Evolutionary conservation across 1,140 invertebrate species (phyloP), one percentile per base, ranked within the genome.

Genomic region (Harpegnathos saltator): DNA sequence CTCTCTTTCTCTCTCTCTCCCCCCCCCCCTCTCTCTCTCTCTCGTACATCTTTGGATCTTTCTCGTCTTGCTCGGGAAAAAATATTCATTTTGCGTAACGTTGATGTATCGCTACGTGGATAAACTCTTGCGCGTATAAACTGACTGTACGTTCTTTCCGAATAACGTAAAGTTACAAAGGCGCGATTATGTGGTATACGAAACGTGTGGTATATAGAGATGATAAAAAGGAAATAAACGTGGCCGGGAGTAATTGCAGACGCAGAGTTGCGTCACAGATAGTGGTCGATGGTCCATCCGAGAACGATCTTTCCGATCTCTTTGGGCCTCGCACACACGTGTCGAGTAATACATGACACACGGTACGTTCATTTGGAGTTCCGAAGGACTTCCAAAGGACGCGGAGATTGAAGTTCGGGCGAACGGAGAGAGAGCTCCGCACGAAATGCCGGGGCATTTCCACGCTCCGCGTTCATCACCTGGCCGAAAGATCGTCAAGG

Each of bases 401-500:
- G 54, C 1, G 11, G n/a, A 7, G 54, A 56, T 56, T 19, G n/a
- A 44, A 44, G 3, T 44, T 19, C 14, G 0, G 14, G 50, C 15
- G 4, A 54, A 50, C 19, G 14, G 4, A 56, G 83, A 56, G 83
- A 62, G 61, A 86, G 68, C 48, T 14, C 68, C 33, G 78, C 72
- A 58, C 50, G 59, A 80, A 84, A 87, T 84, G 33, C 72, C 56
- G 48, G 52, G n/a, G 19, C 58, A 87, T 84, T 71, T 84, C 63
- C 4, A 54, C 61, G 63, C 54, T 71, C 50, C 17, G 11, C 58
- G 73, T 66, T 65, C 56, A 86, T 87, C 83, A 87, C 69, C 66
- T 62, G 50, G 14, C 38, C 22, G 33, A 50, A 56, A 73, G 24
- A 73, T 54, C 26, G 63, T 24, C 33, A 71, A 56, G 14, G 26